Evolutionary conservation across 2,113 vertebrate species (phyloP), one percentile per base, ranked within the genome.

Genomic region (Thunnus maccoyii): DNA sequence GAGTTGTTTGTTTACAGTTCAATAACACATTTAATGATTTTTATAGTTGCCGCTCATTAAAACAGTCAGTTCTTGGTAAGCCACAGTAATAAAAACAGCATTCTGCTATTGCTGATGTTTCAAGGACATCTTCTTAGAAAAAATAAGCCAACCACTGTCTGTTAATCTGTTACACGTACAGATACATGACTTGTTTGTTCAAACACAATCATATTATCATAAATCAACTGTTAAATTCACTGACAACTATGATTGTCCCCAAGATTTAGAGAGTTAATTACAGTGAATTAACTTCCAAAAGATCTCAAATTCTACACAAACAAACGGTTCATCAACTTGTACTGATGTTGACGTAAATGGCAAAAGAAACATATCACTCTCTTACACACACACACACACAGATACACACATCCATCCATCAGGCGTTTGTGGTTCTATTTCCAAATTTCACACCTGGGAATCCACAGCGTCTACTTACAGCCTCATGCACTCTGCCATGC

Each of bases 401-500:
- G 10, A 13, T 36, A 41, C 36, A 41, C 36, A 41, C 36, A 41
- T n/a, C 25, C 5, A 30, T 72, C 64, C 70, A 68, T 66, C 70
- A 83, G 51, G 41, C 17, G n/a, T 30, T 72, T 41, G 73, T 82
- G 70, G 11, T 76, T 82, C 80, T 75, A 76, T 54, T 83, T 82
- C 82, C 71, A 72, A 52, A 27, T 58, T 56, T 90, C 72, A 85
- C 87, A 85, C 83, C 65, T 86, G 76, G 63, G 73, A 65, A 41
- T 62, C 65, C 70, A 60, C 63, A 60, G 68, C n/a, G 13, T 85
- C 83, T 82, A 47, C 82, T 85, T 72, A 83, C 78, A 74, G 81
- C 71, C 80, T 58, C 62, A 51, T 71, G 76, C 66, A 73, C 51
- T 66, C 77, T 70, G 80, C 61, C 61, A 27, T 83, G 76, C 85